These are phyloP conservation scores for Sylvilagus bachmani DNA, from an alignment of 2,113 vertebrate genomes.

Conservation along the genomic window DNA sequence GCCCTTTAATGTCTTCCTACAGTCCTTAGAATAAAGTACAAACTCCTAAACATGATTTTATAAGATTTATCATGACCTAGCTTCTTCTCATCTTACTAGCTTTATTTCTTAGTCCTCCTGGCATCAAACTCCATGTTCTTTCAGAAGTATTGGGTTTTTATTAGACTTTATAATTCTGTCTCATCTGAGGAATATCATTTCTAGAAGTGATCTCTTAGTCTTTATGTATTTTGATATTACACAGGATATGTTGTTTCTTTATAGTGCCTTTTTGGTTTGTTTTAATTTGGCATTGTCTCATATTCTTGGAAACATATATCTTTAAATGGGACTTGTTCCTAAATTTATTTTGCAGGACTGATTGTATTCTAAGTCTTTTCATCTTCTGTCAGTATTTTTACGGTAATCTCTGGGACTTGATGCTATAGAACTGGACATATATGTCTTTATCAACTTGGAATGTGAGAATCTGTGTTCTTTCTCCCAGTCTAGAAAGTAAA, in stretches of 20 bases:
- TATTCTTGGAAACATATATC: not conserved
- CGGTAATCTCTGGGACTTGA: not conserved
- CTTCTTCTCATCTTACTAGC: not conserved
- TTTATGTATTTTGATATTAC: slow-evolving; percentile 29
- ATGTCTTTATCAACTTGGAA: not conserved
- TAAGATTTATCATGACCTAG: not conserved
- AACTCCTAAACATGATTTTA: not conserved
- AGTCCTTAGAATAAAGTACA: not conserved
- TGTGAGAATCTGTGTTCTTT: slow-evolving; percentile 8
- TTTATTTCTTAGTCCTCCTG: not conserved
- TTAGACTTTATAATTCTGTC: not conserved
- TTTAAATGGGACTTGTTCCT: not conserved
- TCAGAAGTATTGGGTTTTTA: not conserved
- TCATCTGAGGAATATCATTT: not conserved
- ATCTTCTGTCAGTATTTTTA: slow-evolving; percentile 1
- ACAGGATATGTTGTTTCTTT: slow-evolving; percentile 6
- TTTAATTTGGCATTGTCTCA: slow-evolving; percentile 32
- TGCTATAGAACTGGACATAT: not conserved
- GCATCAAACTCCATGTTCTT: not conserved
- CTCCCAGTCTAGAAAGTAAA: not conserved
- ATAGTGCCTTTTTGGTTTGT: not conserved
- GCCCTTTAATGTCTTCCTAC: not conserved
- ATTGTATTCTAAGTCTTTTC: slow-evolving; percentile 20
- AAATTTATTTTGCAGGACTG: slow-evolving; percentile 1
- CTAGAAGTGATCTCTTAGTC: not conserved